Evolutionary conservation across 2,888 invertebrate genomes (phyloP).

Genomic region (Aethes cnicana): DNA sequence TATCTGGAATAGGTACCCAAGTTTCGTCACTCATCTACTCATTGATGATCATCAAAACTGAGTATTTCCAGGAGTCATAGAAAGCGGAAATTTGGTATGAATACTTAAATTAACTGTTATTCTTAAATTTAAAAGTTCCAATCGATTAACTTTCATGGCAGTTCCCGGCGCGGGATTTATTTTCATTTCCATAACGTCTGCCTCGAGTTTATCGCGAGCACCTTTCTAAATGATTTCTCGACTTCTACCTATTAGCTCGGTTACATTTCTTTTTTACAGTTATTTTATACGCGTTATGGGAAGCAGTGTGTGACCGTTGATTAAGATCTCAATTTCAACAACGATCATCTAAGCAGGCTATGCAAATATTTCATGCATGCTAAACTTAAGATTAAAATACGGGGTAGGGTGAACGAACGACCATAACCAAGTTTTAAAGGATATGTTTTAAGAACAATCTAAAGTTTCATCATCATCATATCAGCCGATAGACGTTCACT

Average conservation of each 20-base stretch:
- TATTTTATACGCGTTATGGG: constrained; percentile 35
- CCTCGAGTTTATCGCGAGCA: constrained; percentile 33
- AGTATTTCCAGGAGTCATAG: too few species aligned
- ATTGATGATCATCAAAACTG: too few species aligned
- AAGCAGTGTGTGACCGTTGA: constrained; percentile 37
- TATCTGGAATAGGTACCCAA: constrained; percentile 12
- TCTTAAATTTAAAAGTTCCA: too few species aligned
- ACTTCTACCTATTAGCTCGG: constrained; percentile 24
- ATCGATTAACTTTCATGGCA: constrained; percentile 14
- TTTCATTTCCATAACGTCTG: constrained; percentile 34
- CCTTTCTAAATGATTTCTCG: constrained; percentile 45
- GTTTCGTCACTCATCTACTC: too few species aligned
- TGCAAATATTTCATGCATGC: constrained; percentile 14
- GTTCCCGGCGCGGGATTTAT: constrained; percentile 19
- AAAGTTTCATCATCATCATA: too few species aligned
- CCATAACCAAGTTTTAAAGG: neutral
- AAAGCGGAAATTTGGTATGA: too few species aligned
- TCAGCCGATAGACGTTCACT: too few species aligned
- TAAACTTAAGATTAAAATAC: neutral
- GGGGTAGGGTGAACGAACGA: too few species aligned
- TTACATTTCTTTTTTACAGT: constrained; percentile 41
- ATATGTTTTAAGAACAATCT: too few species aligned
- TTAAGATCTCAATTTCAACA: constrained; percentile 26
- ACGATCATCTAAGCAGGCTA: constrained; percentile 9
- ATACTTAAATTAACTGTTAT: too few species aligned